A percentile compares a stretch with the other conserved stretches of the same genome.
Evolutionary conservation across 2,888 invertebrate genomes (phyloP).

Genomic region (Thera britannica): DNA sequence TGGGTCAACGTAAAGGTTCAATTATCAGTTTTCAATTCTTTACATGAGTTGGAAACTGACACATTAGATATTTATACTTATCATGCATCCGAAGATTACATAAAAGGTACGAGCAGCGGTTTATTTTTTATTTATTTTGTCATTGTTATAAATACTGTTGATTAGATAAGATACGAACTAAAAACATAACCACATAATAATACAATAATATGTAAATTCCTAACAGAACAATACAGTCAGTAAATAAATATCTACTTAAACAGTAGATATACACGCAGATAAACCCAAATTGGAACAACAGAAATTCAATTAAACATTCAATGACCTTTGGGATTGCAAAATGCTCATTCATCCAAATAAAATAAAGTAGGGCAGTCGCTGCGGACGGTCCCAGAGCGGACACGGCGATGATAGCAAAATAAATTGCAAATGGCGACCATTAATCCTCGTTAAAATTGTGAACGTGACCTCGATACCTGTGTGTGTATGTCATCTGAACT

Average conservation of each 20-base stretch:
- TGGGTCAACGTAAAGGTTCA: too few species aligned
- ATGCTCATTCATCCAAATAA: slow-evolving; percentile 49
- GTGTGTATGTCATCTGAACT: slow-evolving; percentile 10
- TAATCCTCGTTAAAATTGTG: slow-evolving; percentile 62
- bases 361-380: slow-evolving; percentile 47
- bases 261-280: background rate
- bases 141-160: too few species aligned
- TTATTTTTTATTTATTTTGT: too few species aligned
- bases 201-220: background rate
- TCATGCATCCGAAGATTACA: too few species aligned
- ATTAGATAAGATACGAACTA: too few species aligned
- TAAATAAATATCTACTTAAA: background rate
- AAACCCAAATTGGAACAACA: slow-evolving; percentile 16
- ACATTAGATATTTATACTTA: background rate
- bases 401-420: slow-evolving; percentile 53
- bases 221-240: background rate
- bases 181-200: background rate
- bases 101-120: too few species aligned
- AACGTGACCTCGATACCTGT: slow-evolving; percentile 48
- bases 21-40: too few species aligned
- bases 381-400: slow-evolving; percentile 48
- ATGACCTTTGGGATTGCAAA: slow-evolving; percentile 35
- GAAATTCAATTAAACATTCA: slow-evolving; percentile 35
- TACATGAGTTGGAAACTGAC: slow-evolving; percentile 17
- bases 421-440: slow-evolving; percentile 61